phyloP scores from a whole-genome alignment of 2,888 invertebrate genomes.

The Branchellion lobata region DNA sequence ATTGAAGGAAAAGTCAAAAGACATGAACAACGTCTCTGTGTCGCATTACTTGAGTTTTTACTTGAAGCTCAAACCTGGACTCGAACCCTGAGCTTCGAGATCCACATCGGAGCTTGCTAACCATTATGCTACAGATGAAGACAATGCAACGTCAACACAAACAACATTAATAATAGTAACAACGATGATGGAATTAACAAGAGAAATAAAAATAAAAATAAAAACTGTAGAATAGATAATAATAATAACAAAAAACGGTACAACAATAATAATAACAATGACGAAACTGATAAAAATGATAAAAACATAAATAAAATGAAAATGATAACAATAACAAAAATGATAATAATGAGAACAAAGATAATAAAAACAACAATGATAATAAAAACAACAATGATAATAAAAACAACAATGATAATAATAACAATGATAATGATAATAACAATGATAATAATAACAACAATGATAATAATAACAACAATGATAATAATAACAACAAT shows the following conservation, averaged over 20 bases:
- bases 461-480: background rate
- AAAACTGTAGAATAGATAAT: background rate
- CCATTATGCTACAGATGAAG: too few relatives aligned
- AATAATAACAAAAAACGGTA: background rate
- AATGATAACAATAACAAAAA: background rate
- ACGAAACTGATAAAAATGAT: background rate
- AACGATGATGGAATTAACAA: too few relatives aligned
- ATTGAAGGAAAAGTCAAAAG: too few relatives aligned
- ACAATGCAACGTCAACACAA: too few relatives aligned
- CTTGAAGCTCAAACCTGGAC: too few relatives aligned
- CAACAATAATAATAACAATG: background rate
- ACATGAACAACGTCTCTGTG: too few relatives aligned
- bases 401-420: background rate
- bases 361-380: background rate
- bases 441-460: background rate
- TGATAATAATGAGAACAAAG: background rate
- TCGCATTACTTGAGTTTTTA: too few relatives aligned
- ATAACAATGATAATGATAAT: background rate
- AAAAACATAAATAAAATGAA: background rate
- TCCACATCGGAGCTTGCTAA: too few relatives aligned
- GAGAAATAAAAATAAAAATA: background rate
- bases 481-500: background rate
- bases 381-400: background rate
- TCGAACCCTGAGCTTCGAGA: too few relatives aligned
- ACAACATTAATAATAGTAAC: too few relatives aligned